Evolutionary conservation across 2,888 invertebrate genomes (phyloP).

Genomic region (Habroteleia sp.): DNA sequence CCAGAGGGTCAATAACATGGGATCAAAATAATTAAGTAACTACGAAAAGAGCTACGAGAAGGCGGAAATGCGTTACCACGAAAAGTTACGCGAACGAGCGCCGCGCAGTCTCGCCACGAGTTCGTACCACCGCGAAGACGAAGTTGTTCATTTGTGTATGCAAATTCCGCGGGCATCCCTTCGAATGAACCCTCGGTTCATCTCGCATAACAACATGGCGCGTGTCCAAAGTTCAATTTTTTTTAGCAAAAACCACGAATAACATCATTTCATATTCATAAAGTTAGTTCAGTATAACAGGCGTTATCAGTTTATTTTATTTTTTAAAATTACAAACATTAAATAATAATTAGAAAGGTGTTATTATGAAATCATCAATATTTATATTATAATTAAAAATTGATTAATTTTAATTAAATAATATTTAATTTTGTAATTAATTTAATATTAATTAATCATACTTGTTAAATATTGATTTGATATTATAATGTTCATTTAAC

Average conservation of each 20-base stretch:
- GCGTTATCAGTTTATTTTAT: too few relatives aligned
- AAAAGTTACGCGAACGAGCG: conserved; percentile 60
- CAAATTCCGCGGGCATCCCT: conserved; percentile 52
- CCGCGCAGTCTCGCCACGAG: conserved; percentile 52
- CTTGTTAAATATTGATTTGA: too few relatives aligned
- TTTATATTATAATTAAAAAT: too few relatives aligned
- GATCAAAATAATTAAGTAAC: conserved; percentile 42
- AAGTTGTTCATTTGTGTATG: conserved; percentile 63
- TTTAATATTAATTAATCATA: too few relatives aligned
- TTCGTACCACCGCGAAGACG: conserved; percentile 34
- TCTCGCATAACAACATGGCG: conserved; percentile 46
- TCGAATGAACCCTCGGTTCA: conserved; percentile 38
- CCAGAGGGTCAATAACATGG: too few relatives aligned
- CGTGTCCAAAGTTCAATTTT: conserved; percentile 37
- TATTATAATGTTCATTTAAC: too few relatives aligned
- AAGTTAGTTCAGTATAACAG: too few relatives aligned
- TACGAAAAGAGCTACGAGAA: conserved; percentile 61
- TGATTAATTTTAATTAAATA: too few relatives aligned
- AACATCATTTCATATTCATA: conserved; percentile 4
- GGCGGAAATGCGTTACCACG: conserved; percentile 64
- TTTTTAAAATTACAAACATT: too few relatives aligned
- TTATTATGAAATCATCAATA: too few relatives aligned
- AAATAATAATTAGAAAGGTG: too few relatives aligned
- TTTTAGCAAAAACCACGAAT: conserved; percentile 11
- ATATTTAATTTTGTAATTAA: too few relatives aligned